These are phyloP conservation scores for Porites divaricata DNA, from an alignment of 92 coral and sea anemone genomes.

Conservation along the genomic window DNA sequence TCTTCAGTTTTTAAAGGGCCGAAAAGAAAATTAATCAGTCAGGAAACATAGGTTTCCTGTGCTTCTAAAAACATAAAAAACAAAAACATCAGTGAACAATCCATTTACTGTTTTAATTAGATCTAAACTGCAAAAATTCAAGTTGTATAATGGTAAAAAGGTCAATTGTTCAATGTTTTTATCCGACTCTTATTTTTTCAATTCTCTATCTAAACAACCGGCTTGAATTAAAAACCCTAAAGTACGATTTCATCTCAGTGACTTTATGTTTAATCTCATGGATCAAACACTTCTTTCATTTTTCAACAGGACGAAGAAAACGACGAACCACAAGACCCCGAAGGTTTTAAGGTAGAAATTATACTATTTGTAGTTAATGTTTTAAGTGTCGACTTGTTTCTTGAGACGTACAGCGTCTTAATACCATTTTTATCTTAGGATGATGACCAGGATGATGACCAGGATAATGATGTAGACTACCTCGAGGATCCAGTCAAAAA, in stretches of 20 bases:
- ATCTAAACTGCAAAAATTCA: too few relatives aligned
- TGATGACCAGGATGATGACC: not conserved
- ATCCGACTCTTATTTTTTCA: too few relatives aligned
- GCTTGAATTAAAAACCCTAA: too few relatives aligned
- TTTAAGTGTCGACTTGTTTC: not conserved
- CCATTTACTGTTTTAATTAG: too few relatives aligned
- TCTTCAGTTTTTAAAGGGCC: not conserved
- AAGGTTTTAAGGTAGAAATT: constrained; percentile 21
- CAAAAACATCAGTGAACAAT: too few relatives aligned
- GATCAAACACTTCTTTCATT: not conserved
- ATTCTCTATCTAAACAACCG: too few relatives aligned
- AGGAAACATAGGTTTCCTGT: too few relatives aligned
- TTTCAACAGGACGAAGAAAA: constrained; percentile 25
- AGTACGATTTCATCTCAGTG: too few relatives aligned
- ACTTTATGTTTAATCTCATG: not conserved
- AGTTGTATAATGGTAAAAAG: too few relatives aligned
- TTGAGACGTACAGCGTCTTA: not conserved
- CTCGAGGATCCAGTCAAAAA: not conserved
- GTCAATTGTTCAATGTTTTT: too few relatives aligned
- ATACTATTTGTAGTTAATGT: not conserved
- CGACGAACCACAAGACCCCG: constrained; percentile 21
- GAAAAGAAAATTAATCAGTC: not conserved
- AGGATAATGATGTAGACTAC: not conserved
- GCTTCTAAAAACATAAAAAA: too few relatives aligned
- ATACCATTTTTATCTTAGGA: not conserved